Conservation (phyloP, 1,140 invertebrate genomes). For the Bombus polaris region DNA sequence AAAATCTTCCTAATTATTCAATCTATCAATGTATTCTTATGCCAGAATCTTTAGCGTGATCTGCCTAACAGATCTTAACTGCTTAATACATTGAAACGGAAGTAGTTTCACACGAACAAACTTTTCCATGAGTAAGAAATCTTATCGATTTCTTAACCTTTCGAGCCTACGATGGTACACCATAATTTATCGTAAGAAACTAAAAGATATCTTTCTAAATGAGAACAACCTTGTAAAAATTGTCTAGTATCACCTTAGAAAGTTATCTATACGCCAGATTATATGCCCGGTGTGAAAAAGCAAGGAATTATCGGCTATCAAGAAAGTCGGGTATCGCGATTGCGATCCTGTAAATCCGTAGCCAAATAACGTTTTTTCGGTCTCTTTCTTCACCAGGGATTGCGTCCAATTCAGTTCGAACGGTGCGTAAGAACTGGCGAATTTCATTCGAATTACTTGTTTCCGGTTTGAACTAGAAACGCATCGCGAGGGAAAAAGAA, state of each 20-base stretch:
- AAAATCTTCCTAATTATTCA: too few relatives aligned
- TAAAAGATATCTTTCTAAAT: background rate
- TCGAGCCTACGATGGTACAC: background rate
- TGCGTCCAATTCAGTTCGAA: background rate
- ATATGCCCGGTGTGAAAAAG: background rate
- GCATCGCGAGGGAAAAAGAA: background rate
- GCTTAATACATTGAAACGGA: background rate
- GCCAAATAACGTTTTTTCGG: background rate
- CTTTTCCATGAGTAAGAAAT: background rate
- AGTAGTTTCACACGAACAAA: background rate
- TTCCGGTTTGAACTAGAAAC: background rate
- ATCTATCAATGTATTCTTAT: background rate
- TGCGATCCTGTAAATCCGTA: background rate
- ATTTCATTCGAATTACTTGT: background rate
- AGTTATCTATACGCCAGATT: background rate
- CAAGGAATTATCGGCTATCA: background rate
- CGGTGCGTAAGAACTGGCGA: background rate
- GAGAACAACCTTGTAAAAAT: background rate
- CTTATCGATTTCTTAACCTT: background rate
- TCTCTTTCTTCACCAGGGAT: background rate
- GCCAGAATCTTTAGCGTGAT: background rate
- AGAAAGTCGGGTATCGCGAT: background rate
- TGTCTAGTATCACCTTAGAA: background rate
- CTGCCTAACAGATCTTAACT: background rate
- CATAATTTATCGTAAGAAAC: background rate